Evolutionary conservation across 2,113 vertebrate genomes (phyloP).

Genomic region (Telmatochromis brachygnathus): DNA sequence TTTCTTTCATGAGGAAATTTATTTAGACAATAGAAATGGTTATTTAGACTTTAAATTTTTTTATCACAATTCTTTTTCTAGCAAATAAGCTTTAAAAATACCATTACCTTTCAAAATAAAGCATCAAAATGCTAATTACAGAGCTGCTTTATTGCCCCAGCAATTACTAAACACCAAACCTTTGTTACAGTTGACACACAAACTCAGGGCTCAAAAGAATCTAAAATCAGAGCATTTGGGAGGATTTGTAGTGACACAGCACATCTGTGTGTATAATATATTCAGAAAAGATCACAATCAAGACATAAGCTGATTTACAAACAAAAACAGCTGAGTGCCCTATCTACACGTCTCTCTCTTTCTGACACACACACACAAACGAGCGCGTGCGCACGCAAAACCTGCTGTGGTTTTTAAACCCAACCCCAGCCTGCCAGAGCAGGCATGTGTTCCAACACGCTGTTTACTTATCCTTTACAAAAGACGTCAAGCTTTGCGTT

Average conservation of each 20-base stretch:
- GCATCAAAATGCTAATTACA: background rate
- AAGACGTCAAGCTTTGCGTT: constrained; percentile 27
- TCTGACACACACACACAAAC: background rate
- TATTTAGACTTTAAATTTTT: background rate
- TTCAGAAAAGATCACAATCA: background rate
- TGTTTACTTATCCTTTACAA: constrained; percentile 60
- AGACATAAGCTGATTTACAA: background rate
- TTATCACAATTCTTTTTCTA: background rate
- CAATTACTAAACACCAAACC: background rate
- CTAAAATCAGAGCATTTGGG: background rate
- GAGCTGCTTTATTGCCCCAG: background rate
- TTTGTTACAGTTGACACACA: background rate
- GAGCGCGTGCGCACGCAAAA: background rate
- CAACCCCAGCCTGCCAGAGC: constrained; percentile 26
- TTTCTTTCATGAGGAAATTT: background rate
- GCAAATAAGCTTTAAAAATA: background rate
- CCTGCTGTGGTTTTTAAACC: constrained; percentile 2
- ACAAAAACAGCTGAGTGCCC: background rate
- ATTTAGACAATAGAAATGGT: background rate
- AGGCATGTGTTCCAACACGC: constrained; percentile 40
- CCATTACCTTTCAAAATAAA: background rate
- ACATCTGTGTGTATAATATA: background rate
- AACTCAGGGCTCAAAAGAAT: background rate
- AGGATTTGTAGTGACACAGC: background rate
- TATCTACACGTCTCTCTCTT: background rate